These are phyloP conservation scores for Phyllostomus hastatus DNA, from an alignment of 2,113 vertebrate species.

Conservation along the genomic window DNA sequence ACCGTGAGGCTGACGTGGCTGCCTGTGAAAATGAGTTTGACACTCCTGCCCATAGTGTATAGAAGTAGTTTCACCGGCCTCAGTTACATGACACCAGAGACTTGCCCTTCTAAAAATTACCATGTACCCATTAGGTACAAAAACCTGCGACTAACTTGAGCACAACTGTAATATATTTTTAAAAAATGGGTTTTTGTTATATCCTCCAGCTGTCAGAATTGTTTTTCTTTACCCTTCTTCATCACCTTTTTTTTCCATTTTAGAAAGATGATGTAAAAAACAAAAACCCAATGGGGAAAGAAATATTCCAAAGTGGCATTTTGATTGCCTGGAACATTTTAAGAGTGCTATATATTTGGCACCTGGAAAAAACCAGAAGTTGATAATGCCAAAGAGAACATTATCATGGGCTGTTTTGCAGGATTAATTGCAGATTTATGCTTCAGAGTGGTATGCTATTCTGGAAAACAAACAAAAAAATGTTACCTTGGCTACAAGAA, in stretches of 20 bases:
- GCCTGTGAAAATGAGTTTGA: too few relatives aligned
- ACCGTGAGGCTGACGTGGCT: too few relatives aligned
- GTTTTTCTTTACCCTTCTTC: not conserved
- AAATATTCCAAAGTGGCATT: constrained; percentile 54
- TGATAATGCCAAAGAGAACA: constrained; percentile 53
- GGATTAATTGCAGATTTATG: constrained; percentile 75
- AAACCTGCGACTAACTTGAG: not conserved
- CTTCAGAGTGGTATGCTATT: constrained; percentile 65
- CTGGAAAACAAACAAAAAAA: constrained; percentile 63
- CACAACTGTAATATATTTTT: not conserved
- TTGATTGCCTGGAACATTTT: constrained; percentile 61
- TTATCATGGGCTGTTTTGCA: constrained; percentile 43
- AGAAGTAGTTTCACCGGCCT: not conserved
- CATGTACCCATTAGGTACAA: not conserved
- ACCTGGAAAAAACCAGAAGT: constrained; percentile 58
- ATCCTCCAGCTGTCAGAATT: not conserved
- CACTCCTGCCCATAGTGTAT: too few relatives aligned
- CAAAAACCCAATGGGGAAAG: not conserved
- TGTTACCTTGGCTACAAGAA: constrained; percentile 73
- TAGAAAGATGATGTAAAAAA: not conserved
- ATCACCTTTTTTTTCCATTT: not conserved
- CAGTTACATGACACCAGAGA: not conserved
- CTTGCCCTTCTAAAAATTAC: not conserved
- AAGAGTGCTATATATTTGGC: constrained; percentile 47
- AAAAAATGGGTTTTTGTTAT: not conserved